These are phyloP conservation scores for Stictonetta naevosa DNA, from an alignment of 2,113 vertebrate species.

Conservation along the genomic window DNA sequence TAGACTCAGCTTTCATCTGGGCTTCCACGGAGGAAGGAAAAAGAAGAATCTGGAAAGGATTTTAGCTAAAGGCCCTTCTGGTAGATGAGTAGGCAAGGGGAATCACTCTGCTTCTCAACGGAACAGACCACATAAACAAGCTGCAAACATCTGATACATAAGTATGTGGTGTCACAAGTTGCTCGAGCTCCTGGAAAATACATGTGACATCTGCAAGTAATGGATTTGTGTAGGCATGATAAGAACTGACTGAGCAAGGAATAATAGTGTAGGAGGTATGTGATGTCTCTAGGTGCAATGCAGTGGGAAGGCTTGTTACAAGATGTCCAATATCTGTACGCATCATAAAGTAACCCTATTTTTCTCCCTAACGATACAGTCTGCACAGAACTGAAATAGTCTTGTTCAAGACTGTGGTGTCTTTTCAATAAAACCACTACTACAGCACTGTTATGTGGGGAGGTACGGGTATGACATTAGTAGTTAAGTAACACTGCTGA, in stretches of 20 bases:
- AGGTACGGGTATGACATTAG: neutral
- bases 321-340: neutral
- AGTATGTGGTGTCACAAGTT: neutral
- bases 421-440: neutral
- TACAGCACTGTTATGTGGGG: neutral
- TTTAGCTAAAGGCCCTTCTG: neutral
- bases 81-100: neutral
- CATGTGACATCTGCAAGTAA: constrained; percentile 4
- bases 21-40: neutral
- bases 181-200: neutral
- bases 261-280: neutral
- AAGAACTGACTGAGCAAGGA: constrained; percentile 37
- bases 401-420: neutral
- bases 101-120: neutral
- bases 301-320: neutral
- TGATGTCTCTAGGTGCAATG: neutral
- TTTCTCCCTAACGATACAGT: neutral
- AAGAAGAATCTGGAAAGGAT: neutral
- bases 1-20: neutral
- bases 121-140: neutral
- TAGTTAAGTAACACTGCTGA: neutral
- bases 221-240: neutral
- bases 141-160: neutral
- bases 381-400: neutral
- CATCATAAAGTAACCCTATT: neutral